These are phyloP conservation scores for Halictus rubicundus DNA, from an alignment of 1,140 invertebrate species.

Conservation along the genomic window DNA sequence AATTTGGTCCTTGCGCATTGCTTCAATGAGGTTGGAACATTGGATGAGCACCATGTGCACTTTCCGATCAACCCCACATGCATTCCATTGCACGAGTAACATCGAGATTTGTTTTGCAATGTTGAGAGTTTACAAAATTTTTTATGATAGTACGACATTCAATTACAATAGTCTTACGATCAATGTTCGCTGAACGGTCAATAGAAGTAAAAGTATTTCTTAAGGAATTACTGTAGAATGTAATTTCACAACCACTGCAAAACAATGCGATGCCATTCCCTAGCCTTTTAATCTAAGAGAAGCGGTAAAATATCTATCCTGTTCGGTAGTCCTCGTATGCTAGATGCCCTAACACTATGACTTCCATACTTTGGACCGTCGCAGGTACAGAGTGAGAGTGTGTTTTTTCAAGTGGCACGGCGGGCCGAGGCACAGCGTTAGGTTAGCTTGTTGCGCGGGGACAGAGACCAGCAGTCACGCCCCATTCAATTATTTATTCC, in stretches of 20 bases:
- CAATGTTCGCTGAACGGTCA: not conserved
- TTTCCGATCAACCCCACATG: constrained; percentile 68
- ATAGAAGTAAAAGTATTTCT: not conserved
- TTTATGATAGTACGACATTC: not conserved
- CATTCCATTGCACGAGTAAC: constrained; percentile 66
- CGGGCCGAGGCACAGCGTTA: constrained; percentile 79
- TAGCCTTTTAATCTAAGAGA: constrained; percentile 63
- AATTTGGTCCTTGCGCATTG: constrained; percentile 70
- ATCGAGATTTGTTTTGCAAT: constrained; percentile 71
- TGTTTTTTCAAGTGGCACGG: constrained; percentile 78
- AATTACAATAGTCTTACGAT: not conserved
- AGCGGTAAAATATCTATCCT: constrained; percentile 54
- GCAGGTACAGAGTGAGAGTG: constrained; percentile 80
- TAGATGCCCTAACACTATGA: constrained; percentile 72
- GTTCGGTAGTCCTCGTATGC: constrained; percentile 57
- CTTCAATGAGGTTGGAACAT: constrained; percentile 73
- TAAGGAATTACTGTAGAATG: constrained; percentile 5
- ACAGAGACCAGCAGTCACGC: constrained; percentile 74
- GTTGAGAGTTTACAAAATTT: constrained; percentile 26
- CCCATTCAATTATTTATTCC: constrained; percentile 76
- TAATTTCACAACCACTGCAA: constrained; percentile 73
- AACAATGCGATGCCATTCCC: constrained; percentile 65
- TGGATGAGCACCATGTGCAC: constrained; percentile 65
- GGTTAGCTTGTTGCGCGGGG: constrained; percentile 75
- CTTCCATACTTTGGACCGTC: constrained; percentile 80